A percentile compares a stretch with the other conserved stretches of the same genome.
phyloP scores from a whole-genome alignment of 2,888 invertebrate species.

The Caenorhabditis becei region DNA sequence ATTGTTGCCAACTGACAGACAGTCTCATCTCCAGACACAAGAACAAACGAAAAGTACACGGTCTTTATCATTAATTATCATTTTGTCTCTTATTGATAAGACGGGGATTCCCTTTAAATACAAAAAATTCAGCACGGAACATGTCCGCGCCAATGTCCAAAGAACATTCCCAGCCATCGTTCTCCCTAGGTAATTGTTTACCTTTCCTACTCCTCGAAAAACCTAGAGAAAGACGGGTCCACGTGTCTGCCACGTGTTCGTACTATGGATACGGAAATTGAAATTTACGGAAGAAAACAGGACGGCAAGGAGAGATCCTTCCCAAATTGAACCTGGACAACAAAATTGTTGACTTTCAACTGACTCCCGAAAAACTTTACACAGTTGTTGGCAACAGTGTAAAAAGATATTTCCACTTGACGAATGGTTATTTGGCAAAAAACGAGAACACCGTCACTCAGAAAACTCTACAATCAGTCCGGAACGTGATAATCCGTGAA shows the following conservation, averaged over 20 bases:
- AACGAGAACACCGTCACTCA: no score
- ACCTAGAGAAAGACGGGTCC: neutral
- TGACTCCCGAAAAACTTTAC: no score
- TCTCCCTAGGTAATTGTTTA: neutral
- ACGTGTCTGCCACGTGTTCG: neutral
- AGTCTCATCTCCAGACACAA: no score
- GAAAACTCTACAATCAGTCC: neutral
- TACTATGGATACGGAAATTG: neutral
- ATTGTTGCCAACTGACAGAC: no score
- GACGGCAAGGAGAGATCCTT: neutral
- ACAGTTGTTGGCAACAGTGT: slow-evolving; percentile 2
- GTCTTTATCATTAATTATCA: neutral
- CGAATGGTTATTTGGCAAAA: no score
- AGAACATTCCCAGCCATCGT: neutral
- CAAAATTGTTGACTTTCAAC: neutral
- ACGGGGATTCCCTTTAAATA: neutral
- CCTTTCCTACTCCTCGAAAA: neutral
- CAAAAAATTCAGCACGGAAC: neutral
- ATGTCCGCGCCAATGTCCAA: neutral
- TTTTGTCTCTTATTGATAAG: neutral
- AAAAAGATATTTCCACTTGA: slow-evolving; percentile 2
- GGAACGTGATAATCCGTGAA: neutral
- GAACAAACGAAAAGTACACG: neutral
- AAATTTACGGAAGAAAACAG: no score
- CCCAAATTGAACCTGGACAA: neutral